These are phyloP conservation scores for Ptychoptera contaminata DNA, from an alignment of 2,888 invertebrate species.

Conservation along the genomic window DNA sequence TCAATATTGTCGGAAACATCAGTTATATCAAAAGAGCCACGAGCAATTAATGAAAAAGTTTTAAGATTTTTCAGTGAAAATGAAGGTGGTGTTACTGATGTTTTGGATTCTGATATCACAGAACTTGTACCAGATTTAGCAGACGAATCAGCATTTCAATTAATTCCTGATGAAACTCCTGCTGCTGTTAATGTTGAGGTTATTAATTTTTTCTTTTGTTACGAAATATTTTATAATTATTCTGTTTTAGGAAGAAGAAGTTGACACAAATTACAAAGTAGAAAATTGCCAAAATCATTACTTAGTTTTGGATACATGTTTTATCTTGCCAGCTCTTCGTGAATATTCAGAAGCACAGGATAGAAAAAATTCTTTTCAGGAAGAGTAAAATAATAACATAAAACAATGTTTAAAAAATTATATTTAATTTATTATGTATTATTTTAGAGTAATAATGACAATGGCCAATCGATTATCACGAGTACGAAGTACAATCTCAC, in stretches of 20 bases:
- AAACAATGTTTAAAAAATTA: slow-evolving; percentile 29
- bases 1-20: neutral
- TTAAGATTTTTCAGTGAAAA: neutral
- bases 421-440: slow-evolving; percentile 17
- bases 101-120: neutral
- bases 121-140: too few species aligned
- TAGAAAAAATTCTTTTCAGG: too few species aligned
- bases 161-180: too few species aligned
- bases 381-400: slow-evolving; percentile 5
- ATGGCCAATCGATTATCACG: slow-evolving; percentile 36
- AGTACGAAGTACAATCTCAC: slow-evolving; percentile 27
- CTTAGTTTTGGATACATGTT: slow-evolving; percentile 48
- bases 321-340: slow-evolving; percentile 46
- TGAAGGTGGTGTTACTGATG: neutral
- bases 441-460: slow-evolving; percentile 15
- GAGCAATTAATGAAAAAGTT: too few species aligned
- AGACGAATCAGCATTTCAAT: too few species aligned
- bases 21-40: too few species aligned
- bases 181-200: too few species aligned
- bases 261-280: slow-evolving; percentile 4
- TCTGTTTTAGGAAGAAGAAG: too few species aligned
- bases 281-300: slow-evolving; percentile 36
- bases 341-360: slow-evolving; percentile 36
- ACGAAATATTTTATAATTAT: too few species aligned
- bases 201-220: too few species aligned